A percentile compares a stretch with the other conserved stretches of the same genome.
These are phyloP conservation scores for Conus ventricosus DNA, from an alignment of 1,140 invertebrate genomes.

Conservation along the genomic window DNA sequence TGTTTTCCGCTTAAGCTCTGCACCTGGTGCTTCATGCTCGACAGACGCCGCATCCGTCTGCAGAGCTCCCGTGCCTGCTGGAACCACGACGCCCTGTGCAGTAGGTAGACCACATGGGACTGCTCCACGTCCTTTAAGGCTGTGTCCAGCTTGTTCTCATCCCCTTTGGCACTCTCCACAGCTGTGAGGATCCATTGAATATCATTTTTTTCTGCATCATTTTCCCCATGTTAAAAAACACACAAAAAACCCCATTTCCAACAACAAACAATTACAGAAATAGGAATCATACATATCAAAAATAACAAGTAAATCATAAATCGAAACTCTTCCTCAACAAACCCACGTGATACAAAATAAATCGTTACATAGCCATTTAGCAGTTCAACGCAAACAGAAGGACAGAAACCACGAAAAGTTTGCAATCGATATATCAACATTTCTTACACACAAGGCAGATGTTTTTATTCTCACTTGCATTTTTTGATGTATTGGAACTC, in stretches of 20 bases:
- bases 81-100: background rate
- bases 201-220: background rate
- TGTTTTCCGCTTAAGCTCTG: background rate
- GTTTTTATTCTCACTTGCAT: too few species aligned
- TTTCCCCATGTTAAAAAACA: background rate
- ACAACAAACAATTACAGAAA: background rate
- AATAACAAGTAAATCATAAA: background rate
- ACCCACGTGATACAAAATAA: too few species aligned
- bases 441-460: too few species aligned
- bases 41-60: constrained; percentile 7
- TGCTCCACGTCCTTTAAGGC: background rate
- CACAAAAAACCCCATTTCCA: background rate
- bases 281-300: background rate
- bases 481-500: too few species aligned
- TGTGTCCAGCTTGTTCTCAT: background rate
- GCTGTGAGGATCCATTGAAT: background rate
- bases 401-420: too few species aligned
- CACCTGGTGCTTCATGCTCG: background rate
- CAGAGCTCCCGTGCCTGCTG: background rate
- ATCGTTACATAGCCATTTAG: too few species aligned
- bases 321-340: background rate
- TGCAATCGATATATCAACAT: too few species aligned
- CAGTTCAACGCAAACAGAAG: too few species aligned
- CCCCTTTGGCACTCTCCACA: background rate
- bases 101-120: background rate